Conservation (phyloP, 2,113 vertebrate genomes). For the Pollachius pollachius region DNA sequence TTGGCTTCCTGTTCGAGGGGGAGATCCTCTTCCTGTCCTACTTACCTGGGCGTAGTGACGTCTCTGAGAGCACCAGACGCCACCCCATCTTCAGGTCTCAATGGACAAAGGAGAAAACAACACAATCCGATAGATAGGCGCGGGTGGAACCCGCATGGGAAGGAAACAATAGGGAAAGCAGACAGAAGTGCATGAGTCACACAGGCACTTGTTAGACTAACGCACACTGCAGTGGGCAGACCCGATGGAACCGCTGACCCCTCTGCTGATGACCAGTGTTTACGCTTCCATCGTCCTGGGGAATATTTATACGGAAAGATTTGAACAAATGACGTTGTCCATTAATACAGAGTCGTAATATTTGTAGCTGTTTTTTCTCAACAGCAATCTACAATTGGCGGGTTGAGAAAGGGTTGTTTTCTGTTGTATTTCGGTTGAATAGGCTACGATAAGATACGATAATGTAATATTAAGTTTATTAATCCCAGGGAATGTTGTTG, state of each 20-base stretch:
- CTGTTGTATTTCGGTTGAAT: too few species aligned
- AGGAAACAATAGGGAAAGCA: conserved; percentile 17
- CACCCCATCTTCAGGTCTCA: conserved; percentile 26
- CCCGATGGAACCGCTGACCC: conserved; percentile 42
- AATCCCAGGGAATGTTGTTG: too few species aligned
- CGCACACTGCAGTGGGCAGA: conserved; percentile 46
- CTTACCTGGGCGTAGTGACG: conserved; percentile 15
- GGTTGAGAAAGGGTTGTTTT: too few species aligned
- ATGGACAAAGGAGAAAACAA: too few species aligned
- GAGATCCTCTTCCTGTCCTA: conserved; percentile 24
- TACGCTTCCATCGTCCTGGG: conserved; percentile 26
- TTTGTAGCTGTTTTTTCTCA: too few species aligned
- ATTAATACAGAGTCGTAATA: too few species aligned
- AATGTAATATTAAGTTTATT: too few species aligned
- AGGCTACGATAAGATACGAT: too few species aligned
- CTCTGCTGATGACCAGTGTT: conserved; percentile 49
- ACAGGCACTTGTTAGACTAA: conserved; percentile 42
- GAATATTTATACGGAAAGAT: conserved; percentile 44
- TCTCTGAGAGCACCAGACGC: conserved; percentile 20
- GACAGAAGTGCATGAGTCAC: conserved; percentile 46
- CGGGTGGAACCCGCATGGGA: conserved; percentile 9
- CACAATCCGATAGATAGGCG: background rate
- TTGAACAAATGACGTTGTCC: too few species aligned
- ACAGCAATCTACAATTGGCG: too few species aligned
- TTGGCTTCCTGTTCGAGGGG: background rate